Evolutionary conservation across 53 echinoderm and acorn worm genomes (phyloP), one percentile per base, ranked within the genome.

Genomic region (Temnopleurus reevesii): DNA sequence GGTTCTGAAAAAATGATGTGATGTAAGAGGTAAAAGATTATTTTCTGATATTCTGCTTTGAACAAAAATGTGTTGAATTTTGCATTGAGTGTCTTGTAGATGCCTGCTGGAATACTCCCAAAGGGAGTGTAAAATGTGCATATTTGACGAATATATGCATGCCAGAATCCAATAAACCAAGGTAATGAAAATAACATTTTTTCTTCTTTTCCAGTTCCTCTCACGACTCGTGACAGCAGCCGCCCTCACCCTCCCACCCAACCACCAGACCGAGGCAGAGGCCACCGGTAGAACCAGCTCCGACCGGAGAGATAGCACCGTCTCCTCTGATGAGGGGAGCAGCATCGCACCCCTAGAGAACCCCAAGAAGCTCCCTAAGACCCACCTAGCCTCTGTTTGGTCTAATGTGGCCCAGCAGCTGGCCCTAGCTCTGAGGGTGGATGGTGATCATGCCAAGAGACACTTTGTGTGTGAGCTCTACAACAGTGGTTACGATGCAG

Each of bases 381-480:
- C 81, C 44, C 93, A 93, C 53, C 93, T 93, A 21, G 93, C 96
- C 38, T 90, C 93, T 49, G 58, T 90, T 1, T 99, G 99, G 99
- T 96, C 96, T 13, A 87, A 46, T 15, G 88, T 77, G 31, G 96
- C 90, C 53, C 65, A 91, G 49, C 96, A 96, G 77, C 77, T 99
- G 49, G 99, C 93, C 33, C 89, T 96, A 45, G 93, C 91, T 4
- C 89, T 94, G 45, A 60, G 82, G 34, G 93, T 92, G 18, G 99
- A 96, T 59, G 77, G 90, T 8, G 99, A 99, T 59, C 27, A 81
- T 12, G 84, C 96, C 49, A 99, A 99, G 90, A 90, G 94, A 45
- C 99, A 94, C 53, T 92, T 95, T 77, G 94, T 94, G 12, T 93
- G 94, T 65, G 94, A 99, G 92, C 93, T 99, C 60, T 99, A 94